Base-by-base conservation (phyloP, 2,888 invertebrate genomes). In the Drosophila demipolita region DNA sequence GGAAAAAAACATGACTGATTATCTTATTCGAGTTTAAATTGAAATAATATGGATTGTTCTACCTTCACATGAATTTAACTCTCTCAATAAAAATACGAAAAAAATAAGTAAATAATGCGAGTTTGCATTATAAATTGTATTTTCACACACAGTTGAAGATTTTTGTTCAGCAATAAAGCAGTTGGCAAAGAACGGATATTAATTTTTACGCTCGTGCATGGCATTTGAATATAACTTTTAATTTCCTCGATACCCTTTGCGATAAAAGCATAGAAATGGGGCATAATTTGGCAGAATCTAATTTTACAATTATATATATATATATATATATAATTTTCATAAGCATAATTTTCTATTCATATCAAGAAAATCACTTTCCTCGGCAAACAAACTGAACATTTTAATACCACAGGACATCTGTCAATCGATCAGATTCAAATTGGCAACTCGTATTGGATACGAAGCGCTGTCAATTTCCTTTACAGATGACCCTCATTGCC, bases 151-250 rank as follows among this genome's bases (percentile, higher is more conserved):
- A 59, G 59, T 45, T 29, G 49, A 38, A 36, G 38, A 20, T 29
- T 62, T 33, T 38, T 38, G 33, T 38, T 29, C 17, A 17, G 45
- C 12, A 32, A 54, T 17, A 38, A 52, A 57, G 50, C n/a, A 26
- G 38, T 40, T n/a, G 45, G 67, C 55, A n/a, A 66, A 55, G 59
- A 78, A 68, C 88, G 84, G 84, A 85, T 85, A 85, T 85, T 85
- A 87, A 81, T 77, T 87, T 81, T 85, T 72, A 83, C 74, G 81
- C 80, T 79, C 84, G 88, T 87, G 88, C 81, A 66, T 59, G 73
- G 86, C 86, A 85, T 83, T 87, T 79, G 66, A 84, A 85, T 84
- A 71, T 73, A 83, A 72, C 32, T 83, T 86, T 81, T 87, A 77
- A 86, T 87, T 85, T 85, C 83, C 88, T 81, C 65, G 52, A 61